These are phyloP conservation scores for Yponomeuta plumbellus DNA, from an alignment of 2,888 invertebrate genomes.

Conservation along the genomic window DNA sequence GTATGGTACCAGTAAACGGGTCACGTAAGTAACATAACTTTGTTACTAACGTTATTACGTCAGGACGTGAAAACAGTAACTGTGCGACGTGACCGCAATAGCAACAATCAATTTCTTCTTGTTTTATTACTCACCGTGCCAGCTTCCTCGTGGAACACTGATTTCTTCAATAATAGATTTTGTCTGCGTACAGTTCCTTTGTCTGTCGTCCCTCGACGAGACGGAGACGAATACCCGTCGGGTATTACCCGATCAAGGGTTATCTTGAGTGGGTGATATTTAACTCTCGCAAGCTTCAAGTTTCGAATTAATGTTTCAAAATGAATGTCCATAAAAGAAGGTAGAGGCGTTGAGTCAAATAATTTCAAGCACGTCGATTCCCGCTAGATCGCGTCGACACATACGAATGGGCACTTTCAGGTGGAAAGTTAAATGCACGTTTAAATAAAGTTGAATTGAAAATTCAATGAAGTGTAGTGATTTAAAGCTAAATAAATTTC, in stretches of 20 bases:
- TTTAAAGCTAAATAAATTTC: conserved; percentile 1
- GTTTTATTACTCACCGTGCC: conserved; percentile 55
- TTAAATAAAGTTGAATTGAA: conserved; percentile 26
- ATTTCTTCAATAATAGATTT: conserved; percentile 35
- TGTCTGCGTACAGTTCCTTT: not conserved
- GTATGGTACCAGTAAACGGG: conserved; percentile 48
- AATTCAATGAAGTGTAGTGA: conserved; percentile 12
- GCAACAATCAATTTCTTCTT: conserved; percentile 70
- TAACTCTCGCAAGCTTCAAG: not conserved
- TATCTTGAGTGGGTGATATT: not conserved
- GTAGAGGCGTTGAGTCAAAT: conserved; percentile 14
- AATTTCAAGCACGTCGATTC: conserved; percentile 32
- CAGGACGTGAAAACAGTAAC: conserved; percentile 74
- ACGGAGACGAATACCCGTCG: not conserved
- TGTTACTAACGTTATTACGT: conserved; percentile 72
- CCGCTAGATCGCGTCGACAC: conserved; percentile 32
- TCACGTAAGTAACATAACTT: conserved; percentile 71
- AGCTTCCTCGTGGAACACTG: conserved; percentile 39
- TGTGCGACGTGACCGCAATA: conserved; percentile 72
- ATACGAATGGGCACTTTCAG: conserved; percentile 35
- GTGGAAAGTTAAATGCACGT: conserved; percentile 28
- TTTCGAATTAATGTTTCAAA: not conserved
- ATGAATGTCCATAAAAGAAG: conserved; percentile 4
- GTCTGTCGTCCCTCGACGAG: not conserved
- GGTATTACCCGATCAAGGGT: not conserved